These are phyloP conservation scores for Hydroisotoma schaefferi DNA, from an alignment of 2,888 invertebrate species.

Conservation along the genomic window DNA sequence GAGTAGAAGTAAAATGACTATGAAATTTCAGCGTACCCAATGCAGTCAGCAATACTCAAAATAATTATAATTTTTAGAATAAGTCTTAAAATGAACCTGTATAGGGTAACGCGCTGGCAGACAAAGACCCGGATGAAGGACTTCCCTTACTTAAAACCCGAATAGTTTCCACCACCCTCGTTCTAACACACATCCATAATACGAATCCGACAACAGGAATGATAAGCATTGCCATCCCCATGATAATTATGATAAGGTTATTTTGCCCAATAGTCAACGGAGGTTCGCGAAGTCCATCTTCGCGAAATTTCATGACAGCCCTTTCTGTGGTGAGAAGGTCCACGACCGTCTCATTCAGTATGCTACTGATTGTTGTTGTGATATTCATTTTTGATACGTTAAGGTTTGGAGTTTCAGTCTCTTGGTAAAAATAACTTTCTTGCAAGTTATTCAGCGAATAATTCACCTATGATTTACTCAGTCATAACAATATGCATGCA, in stretches of 20 bases:
- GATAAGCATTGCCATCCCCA: slow-evolving; percentile 36
- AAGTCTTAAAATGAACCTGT: slow-evolving; percentile 18
- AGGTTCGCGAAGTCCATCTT: slow-evolving; percentile 18
- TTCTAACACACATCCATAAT: slow-evolving; percentile 27
- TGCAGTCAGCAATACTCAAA: background rate
- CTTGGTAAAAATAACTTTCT: too few species aligned
- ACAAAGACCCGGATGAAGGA: too few species aligned
- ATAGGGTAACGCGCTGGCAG: too few species aligned
- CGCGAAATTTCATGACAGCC: slow-evolving; percentile 1
- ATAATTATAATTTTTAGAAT: background rate
- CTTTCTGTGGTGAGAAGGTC: background rate
- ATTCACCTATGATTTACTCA: too few species aligned
- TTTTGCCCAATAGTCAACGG: slow-evolving; percentile 24
- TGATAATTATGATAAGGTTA: slow-evolving; percentile 36
- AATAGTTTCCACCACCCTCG: slow-evolving; percentile 19
- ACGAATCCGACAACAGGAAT: slow-evolving; percentile 37
- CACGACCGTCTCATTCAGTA: too few species aligned
- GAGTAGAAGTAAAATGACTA: background rate
- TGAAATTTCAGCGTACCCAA: slow-evolving; percentile 2
- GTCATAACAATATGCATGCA: too few species aligned
- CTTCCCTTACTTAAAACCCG: too few species aligned
- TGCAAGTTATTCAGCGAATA: too few species aligned
- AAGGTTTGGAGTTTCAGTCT: too few species aligned
- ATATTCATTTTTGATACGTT: too few species aligned
- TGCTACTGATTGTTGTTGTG: background rate